Conservation (phyloP, 2,888 invertebrate genomes). For the Nasonovia ribisnigri region DNA sequence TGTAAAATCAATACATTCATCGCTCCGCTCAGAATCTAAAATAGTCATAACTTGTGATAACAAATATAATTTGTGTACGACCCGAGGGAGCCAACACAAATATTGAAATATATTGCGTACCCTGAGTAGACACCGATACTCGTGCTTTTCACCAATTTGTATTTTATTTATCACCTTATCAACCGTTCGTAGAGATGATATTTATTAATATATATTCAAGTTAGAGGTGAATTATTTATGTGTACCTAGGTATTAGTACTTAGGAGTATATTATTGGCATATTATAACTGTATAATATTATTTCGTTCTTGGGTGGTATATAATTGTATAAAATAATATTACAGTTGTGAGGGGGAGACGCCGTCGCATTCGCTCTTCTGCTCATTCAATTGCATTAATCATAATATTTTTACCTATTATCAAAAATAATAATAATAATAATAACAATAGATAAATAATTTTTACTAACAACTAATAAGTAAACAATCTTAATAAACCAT, state of each 20-base stretch:
- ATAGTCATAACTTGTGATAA: not conserved
- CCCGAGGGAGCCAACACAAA: not conserved
- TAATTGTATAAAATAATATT: not conserved
- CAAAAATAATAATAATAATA: not conserved
- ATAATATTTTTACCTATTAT: not conserved
- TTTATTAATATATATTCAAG: not conserved
- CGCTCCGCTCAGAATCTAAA: no score
- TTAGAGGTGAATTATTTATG: not conserved
- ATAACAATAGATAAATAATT: not conserved
- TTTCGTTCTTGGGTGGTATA: not conserved
- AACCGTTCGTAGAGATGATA: not conserved
- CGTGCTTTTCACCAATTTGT: not conserved
- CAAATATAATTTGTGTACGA: not conserved
- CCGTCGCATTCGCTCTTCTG: not conserved
- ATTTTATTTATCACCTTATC: not conserved
- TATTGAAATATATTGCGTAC: not conserved
- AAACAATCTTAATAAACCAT: not conserved
- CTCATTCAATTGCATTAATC: not conserved
- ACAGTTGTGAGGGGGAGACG: not conserved
- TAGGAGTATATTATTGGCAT: not conserved
- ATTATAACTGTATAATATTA: not conserved
- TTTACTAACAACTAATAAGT: not conserved
- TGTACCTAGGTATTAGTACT: not conserved
- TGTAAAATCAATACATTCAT: no score
- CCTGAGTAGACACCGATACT: not conserved